phyloP scores from a whole-genome alignment of 1,140 invertebrate genomes.

The Oedothorax gibbosus region DNA sequence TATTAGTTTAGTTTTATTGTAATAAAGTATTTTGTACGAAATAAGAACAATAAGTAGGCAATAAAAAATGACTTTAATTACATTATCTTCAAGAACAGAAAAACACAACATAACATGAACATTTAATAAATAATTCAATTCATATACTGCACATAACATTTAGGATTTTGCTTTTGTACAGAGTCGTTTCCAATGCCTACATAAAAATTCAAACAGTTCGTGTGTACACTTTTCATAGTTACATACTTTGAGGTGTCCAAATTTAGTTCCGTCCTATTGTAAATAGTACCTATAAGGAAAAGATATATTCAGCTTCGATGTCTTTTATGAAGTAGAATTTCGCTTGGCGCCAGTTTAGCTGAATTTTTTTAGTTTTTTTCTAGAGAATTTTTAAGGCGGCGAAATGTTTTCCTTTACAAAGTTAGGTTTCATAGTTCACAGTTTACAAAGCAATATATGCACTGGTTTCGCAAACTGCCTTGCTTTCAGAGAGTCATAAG shows the following conservation, averaged over 20 bases:
- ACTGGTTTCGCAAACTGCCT: too few relatives aligned
- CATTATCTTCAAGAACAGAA: constrained; percentile 17
- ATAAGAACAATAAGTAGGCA: background rate
- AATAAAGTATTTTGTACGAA: background rate
- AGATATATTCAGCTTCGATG: constrained; percentile 31
- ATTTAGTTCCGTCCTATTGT: constrained; percentile 5
- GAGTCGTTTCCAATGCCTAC: background rate
- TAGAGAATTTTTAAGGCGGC: constrained; percentile 16
- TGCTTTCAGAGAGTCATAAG: too few relatives aligned
- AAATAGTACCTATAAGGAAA: constrained; percentile 3
- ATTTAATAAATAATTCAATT: constrained; percentile 28
- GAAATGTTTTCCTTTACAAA: constrained; percentile 5
- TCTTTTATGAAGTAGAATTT: constrained; percentile 26
- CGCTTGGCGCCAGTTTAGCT: constrained; percentile 49
- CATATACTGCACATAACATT: constrained; percentile 16
- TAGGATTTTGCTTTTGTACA: background rate
- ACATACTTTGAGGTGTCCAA: constrained; percentile 39
- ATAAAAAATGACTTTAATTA: constrained; percentile 49
- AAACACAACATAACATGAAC: constrained; percentile 7
- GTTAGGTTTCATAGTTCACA: too few relatives aligned
- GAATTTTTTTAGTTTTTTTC: constrained; percentile 11
- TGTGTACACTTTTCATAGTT: background rate
- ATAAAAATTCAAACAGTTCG: constrained; percentile 21
- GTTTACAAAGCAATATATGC: too few relatives aligned
- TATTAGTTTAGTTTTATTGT: too few relatives aligned